phyloP scores from a whole-genome alignment of 2,113 vertebrate genomes.

The Pygathrix nemaeus region DNA sequence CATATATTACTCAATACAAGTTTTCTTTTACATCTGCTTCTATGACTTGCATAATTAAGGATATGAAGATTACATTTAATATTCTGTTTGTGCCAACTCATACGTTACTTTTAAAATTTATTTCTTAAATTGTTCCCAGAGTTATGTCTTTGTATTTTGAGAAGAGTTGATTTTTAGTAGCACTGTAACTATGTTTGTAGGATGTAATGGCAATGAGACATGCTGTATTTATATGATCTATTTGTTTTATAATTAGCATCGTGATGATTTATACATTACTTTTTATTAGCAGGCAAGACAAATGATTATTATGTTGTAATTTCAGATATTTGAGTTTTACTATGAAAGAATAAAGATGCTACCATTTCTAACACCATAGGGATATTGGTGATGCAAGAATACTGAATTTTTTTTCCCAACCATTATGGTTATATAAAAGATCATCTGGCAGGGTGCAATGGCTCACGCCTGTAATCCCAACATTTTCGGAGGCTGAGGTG shows the following conservation, averaged over 20 bases:
- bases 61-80: conserved; percentile 48
- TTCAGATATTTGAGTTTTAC: neutral
- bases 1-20: neutral
- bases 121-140: neutral
- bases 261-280: neutral
- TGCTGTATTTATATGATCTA: neutral
- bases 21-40: conserved; percentile 30
- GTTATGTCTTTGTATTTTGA: conserved; percentile 21
- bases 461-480: no score
- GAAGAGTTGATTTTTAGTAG: neutral
- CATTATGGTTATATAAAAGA: neutral
- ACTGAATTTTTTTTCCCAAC: neutral
- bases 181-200: neutral
- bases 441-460: neutral
- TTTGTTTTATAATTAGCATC: conserved; percentile 4
- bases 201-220: neutral
- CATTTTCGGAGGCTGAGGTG: no score
- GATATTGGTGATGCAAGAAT: neutral
- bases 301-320: neutral
- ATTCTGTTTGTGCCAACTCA: conserved; percentile 12
- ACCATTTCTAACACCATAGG: neutral
- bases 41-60: conserved; percentile 56
- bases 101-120: conserved; percentile 2
- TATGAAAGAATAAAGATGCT: neutral
- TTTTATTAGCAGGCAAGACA: neutral